A percentile compares a stretch with the other conserved stretches of the same genome.
These are phyloP conservation scores for Epizoanthus stellaris DNA, from an alignment of 92 coral and sea anemone genomes.

Conservation along the genomic window DNA sequence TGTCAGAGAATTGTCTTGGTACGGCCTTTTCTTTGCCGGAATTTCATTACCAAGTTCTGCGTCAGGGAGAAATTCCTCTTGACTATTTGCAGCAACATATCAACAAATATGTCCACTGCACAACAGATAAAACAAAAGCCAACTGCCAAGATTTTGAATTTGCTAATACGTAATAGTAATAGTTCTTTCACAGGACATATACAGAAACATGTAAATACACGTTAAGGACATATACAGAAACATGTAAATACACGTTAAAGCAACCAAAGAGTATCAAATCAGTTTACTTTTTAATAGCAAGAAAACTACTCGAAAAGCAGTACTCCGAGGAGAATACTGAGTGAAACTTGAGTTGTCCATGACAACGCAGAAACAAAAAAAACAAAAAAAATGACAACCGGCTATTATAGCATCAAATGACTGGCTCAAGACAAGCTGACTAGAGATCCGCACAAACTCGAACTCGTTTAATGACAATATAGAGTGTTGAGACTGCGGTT, in stretches of 20 bases:
- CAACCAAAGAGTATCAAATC: background rate
- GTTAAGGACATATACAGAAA: too few relatives aligned
- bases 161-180: background rate
- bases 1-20: conserved; percentile 52
- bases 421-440: too few relatives aligned
- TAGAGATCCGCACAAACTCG: too few relatives aligned
- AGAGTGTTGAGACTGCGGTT: too few relatives aligned
- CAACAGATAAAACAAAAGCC: background rate
- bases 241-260: background rate
- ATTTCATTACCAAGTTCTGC: conserved; percentile 74
- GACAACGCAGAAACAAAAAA: too few relatives aligned
- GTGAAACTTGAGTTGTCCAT: too few relatives aligned
- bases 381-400: too few relatives aligned
- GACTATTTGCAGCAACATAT: conserved; percentile 52
- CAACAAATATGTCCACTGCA: conserved; percentile 24
- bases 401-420: too few relatives aligned
- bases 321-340: too few relatives aligned
- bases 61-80: conserved; percentile 72
- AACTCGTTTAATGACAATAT: too few relatives aligned
- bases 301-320: too few relatives aligned
- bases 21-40: conserved; percentile 62
- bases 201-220: background rate
- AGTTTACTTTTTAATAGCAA: background rate
- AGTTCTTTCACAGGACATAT: background rate
- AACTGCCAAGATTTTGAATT: background rate